phyloP scores from a whole-genome alignment of 2,113 vertebrate genomes.

The Hylia prasina region DNA sequence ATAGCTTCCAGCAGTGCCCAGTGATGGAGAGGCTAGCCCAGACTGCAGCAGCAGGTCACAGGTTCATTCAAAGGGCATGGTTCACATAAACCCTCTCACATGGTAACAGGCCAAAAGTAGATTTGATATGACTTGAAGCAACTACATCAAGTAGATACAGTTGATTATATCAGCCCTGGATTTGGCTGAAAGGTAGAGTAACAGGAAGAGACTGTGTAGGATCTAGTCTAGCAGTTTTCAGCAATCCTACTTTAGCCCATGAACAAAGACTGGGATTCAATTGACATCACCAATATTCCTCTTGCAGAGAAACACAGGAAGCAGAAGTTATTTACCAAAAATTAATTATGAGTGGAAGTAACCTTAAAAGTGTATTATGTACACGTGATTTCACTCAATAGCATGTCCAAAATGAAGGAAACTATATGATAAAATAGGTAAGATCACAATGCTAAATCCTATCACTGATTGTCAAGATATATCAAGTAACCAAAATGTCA shows the following conservation, averaged over 20 bases:
- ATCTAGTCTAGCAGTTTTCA: background rate
- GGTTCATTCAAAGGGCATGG: slow-evolving; percentile 3
- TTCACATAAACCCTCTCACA: background rate
- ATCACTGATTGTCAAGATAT: background rate
- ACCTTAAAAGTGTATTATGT: background rate
- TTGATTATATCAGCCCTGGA: background rate
- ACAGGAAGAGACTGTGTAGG: background rate
- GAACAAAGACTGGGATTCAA: background rate
- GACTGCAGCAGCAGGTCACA: background rate
- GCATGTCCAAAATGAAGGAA: background rate
- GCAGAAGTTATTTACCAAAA: background rate
- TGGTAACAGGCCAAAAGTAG: background rate
- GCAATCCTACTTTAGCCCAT: background rate
- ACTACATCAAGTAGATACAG: background rate
- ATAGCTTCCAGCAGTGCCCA: slow-evolving; percentile 1
- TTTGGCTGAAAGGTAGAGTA: background rate
- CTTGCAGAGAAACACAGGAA: background rate
- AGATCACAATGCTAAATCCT: background rate
- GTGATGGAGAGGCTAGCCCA: background rate
- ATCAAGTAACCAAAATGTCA: background rate
- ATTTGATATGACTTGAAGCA: slow-evolving; percentile 1
- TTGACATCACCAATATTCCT: background rate
- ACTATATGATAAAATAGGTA: background rate
- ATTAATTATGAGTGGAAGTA: background rate
- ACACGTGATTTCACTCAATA: background rate